Evolutionary conservation across 1,140 invertebrate genomes (phyloP).

Genomic region (Drosophila elegans): DNA sequence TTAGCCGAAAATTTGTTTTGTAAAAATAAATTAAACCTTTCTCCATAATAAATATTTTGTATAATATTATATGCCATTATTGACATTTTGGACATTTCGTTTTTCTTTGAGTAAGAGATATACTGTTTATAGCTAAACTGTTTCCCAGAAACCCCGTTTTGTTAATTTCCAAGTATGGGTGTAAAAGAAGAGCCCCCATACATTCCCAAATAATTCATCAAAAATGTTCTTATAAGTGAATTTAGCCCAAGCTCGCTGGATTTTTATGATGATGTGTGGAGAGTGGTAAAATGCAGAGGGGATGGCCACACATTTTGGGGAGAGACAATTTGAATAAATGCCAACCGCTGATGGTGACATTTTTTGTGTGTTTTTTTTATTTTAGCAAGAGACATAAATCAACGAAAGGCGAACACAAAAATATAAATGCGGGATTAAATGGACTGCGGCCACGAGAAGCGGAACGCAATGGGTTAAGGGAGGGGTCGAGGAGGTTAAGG

Average conservation of each 20-base stretch:
- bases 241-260: conserved; percentile 29
- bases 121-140: background rate
- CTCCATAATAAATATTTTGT: too few relatives aligned
- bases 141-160: conserved; percentile 4
- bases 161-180: conserved; percentile 12
- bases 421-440: conserved; percentile 78
- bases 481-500: background rate
- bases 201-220: conserved; percentile 44
- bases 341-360: conserved; percentile 50
- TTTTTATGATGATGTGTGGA: conserved; percentile 34
- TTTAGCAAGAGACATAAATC: conserved; percentile 79
- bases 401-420: conserved; percentile 57
- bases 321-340: conserved; percentile 74
- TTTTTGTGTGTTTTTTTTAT: conserved; percentile 14
- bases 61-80: background rate
- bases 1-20: too few relatives aligned
- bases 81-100: background rate
- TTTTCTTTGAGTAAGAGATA: background rate
- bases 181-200: conserved; percentile 16
- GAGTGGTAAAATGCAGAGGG: conserved; percentile 21
- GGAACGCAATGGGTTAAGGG: conserved; percentile 24
- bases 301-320: conserved; percentile 19
- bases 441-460: conserved; percentile 31
- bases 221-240: conserved; percentile 42
- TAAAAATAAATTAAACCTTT: too few relatives aligned